These are phyloP conservation scores for Calliphora vomitoria DNA, from an alignment of 2,888 invertebrate species.

Conservation along the genomic window DNA sequence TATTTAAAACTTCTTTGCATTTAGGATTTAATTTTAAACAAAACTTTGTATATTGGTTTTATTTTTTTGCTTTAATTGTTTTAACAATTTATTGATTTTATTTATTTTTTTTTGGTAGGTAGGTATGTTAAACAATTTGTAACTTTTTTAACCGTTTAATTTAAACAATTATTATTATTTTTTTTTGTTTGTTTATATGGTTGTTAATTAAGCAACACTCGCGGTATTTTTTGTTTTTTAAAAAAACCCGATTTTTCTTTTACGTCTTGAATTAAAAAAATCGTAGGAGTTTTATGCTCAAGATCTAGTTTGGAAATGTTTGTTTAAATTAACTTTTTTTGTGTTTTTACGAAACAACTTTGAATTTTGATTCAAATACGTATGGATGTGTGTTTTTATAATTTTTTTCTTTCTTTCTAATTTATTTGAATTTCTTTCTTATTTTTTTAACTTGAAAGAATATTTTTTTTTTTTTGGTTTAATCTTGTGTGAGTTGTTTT, in stretches of 20 bases:
- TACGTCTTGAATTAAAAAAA: background rate
- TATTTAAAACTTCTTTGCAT: background rate
- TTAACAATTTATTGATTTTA: conserved; percentile 45
- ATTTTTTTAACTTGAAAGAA: conserved; percentile 54
- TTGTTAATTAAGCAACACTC: conserved; percentile 24
- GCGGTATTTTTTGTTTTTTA: conserved; percentile 16
- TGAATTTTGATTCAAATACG: conserved; percentile 27
- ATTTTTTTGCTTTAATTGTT: conserved; percentile 27
- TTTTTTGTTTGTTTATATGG: conserved; percentile 17
- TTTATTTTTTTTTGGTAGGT: conserved; percentile 24
- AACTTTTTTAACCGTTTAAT: conserved; percentile 7
- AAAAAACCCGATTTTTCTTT: conserved; percentile 35
- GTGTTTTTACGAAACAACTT: conserved; percentile 18
- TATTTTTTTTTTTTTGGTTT: conserved; percentile 39
- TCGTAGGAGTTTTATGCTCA: conserved; percentile 47
- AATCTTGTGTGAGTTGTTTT: conserved; percentile 69
- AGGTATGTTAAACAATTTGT: conserved; percentile 44
- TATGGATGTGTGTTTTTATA: conserved; percentile 8
- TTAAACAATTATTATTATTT: conserved; percentile 2
- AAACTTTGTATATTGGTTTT: background rate
- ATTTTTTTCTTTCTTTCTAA: conserved; percentile 15
- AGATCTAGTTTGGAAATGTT: conserved; percentile 49
- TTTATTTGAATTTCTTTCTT: conserved; percentile 44
- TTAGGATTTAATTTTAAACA: background rate
- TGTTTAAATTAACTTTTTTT: conserved; percentile 50